Percentiles rank a stretch among this genome's conserved stretches.
These are phyloP conservation scores for Luffia ferchaultella DNA, from an alignment of 2,888 invertebrate genomes.

Conservation along the genomic window DNA sequence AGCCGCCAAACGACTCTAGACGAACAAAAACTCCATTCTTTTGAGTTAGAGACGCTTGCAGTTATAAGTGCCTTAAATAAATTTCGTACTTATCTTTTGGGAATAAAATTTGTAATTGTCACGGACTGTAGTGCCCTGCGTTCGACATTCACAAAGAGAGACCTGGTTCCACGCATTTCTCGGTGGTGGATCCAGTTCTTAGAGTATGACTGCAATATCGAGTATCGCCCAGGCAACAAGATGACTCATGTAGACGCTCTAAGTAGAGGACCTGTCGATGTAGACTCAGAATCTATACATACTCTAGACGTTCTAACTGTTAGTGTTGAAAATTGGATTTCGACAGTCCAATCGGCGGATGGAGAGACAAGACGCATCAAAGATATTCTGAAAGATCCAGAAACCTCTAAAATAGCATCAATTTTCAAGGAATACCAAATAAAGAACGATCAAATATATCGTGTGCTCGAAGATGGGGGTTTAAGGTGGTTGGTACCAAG, in stretches of 20 bases:
- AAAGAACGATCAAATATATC: constrained; percentile 13
- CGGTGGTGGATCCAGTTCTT: constrained; percentile 25
- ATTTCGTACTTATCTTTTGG: constrained; percentile 25
- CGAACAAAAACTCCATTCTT: constrained; percentile 24
- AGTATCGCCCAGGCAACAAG: constrained; percentile 16
- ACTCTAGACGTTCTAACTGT: constrained; percentile 6
- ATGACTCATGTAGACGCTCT: constrained; percentile 28
- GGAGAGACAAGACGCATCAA: constrained; percentile 10
- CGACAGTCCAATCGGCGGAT: constrained; percentile 12
- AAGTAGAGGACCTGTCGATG: constrained; percentile 18
- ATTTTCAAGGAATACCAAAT: constrained; percentile 11
- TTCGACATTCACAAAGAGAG: constrained; percentile 20
- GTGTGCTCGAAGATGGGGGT: constrained; percentile 6
- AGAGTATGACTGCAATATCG: constrained; percentile 23
- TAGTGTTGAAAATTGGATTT: constrained; percentile 12
- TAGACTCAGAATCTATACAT: constrained; percentile 1
- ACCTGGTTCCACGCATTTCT: constrained; percentile 21
- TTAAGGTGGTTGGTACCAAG: background rate
- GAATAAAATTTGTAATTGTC: constrained; percentile 18
- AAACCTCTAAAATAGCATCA: constrained; percentile 4
- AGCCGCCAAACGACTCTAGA: constrained; percentile 22
- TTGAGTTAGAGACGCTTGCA: constrained; percentile 29
- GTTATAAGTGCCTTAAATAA: constrained; percentile 22
- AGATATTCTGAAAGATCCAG: constrained; percentile 10
- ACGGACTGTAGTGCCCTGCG: constrained; percentile 28